Base-by-base conservation (phyloP, 2,888 invertebrate species). In the Dinocampus coccinellae region DNA sequence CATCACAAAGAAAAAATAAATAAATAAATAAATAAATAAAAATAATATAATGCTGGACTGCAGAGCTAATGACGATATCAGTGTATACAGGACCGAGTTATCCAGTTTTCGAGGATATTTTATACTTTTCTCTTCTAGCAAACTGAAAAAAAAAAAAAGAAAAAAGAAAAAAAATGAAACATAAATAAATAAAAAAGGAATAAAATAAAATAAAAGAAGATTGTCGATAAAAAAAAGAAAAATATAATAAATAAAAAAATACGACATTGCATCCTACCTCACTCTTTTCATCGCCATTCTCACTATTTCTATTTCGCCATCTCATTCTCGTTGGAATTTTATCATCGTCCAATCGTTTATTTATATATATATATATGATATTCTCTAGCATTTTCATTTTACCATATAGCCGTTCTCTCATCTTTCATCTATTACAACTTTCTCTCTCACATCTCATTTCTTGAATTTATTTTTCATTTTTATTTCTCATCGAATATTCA, bases 251-350 rank as follows among this genome's bases (percentile, higher is more conserved):
- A 13, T 36, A 29, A 39, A 55, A 63, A 47, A 16, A 42, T 10
- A n/a, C 34, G 33, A 20, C 26, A 60, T 65, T 70, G 20, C 22
- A 52, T 65, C 16, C 24, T 26, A 29, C 24, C 60, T 60, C 39
- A 16, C 67, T 20, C 61, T 65, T 29, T 20, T 22, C 60, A 20
- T 16, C 9, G 36, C 53, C 39, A 65, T 60, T 16, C 20, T 57
- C 26, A 33, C 47, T 36, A 33, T 7, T 22, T 66, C 70, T 65
- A 13, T 68, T 39, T 57, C 10, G 36, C 36, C 69, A 63, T 73
- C 69, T 69, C 64, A 53, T 69, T 57, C 60, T 39, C 68, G 66
- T 69, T 62, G 69, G 63, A 69, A 72, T 74, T 72, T 69, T 57
- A 72, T 69, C 39, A 39, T 39, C 69, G 65, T 57, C 53, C 58